Evolutionary conservation across 2,888 invertebrate species (phyloP), one percentile per base, ranked within the genome.

Genomic region (Clistopyga incitator): DNA sequence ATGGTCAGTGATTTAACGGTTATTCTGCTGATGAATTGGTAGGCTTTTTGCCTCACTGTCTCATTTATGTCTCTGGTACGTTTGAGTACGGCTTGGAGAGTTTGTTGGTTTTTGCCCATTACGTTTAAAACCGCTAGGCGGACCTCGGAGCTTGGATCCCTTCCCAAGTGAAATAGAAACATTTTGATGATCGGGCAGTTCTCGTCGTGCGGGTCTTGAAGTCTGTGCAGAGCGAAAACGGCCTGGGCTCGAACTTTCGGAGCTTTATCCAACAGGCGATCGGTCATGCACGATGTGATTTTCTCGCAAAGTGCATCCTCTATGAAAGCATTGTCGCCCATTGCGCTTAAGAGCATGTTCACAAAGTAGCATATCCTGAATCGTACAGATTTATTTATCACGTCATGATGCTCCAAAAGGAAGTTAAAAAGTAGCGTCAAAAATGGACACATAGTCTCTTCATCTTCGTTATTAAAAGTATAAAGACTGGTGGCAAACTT

Each of bases 191-290:
- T 96, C 1, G 95, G 95, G 91, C 98, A 98, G 45, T 96, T 95
- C 0, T 95, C 95, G 89, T 97, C 96, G 67, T 94, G 94, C 0
- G 98, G 97, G 88, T 97, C 96, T 92, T 98, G 98, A 0, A 98
- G 94, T 4, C 98, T 94, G 77, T 96, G 95, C 54, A 98, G 93
- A 0, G 97, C 97, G 38, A 95, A 92, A 0, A 97, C 96, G 0
- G 98, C 98, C 88, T 98, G 96, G 47, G 96, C 95, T 23, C 98
- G 95, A 3, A 98, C 97, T 70, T 95, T 95, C 0, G 96, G 95
- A 61, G 96, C 95, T 10, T 95, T 95, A 90, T 98, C 98, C 94
- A 97, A 94, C 0, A 93, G 91, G 42, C 96, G 93, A 59, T 95
- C 94, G 77, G 95, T 92, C 95, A 98, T 97, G 71, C 95, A 95